Percentiles rank a stretch among this genome's conserved stretches.
Evolutionary conservation across 2,888 invertebrate genomes (phyloP).

Genomic region (Helleia helle): DNA sequence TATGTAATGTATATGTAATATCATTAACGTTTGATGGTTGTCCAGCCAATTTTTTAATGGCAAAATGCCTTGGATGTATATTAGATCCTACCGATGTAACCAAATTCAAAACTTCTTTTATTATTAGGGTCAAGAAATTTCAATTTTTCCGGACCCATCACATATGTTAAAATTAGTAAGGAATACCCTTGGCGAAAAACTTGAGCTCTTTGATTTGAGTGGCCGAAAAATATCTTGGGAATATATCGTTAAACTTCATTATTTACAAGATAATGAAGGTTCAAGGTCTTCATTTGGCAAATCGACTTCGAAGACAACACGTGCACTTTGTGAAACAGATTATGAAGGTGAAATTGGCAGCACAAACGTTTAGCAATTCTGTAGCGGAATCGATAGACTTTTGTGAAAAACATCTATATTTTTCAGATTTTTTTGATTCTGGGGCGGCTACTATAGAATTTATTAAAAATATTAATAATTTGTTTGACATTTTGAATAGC

Average conservation of each 20-base stretch:
- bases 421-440: neutral
- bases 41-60: neutral
- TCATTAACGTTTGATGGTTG: neutral
- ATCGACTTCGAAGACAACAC: too few relatives aligned
- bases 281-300: too few relatives aligned
- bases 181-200: neutral
- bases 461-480: neutral
- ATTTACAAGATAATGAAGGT: neutral
- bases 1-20: neutral
- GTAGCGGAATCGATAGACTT: neutral
- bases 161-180: neutral
- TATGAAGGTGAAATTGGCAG: too few relatives aligned
- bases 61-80: neutral
- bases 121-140: neutral
- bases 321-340: too few relatives aligned
- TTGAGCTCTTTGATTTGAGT: neutral
- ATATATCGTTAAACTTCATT: neutral
- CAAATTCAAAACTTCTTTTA: neutral
- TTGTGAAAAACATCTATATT: neutral
- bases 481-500: neutral
- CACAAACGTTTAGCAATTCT: neutral
- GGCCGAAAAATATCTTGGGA: neutral
- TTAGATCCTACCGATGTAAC: neutral
- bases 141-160: neutral
- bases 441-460: neutral